Evolutionary conservation across 2,888 invertebrate genomes (phyloP).

Genomic region (Leptura quadrifasciata): DNA sequence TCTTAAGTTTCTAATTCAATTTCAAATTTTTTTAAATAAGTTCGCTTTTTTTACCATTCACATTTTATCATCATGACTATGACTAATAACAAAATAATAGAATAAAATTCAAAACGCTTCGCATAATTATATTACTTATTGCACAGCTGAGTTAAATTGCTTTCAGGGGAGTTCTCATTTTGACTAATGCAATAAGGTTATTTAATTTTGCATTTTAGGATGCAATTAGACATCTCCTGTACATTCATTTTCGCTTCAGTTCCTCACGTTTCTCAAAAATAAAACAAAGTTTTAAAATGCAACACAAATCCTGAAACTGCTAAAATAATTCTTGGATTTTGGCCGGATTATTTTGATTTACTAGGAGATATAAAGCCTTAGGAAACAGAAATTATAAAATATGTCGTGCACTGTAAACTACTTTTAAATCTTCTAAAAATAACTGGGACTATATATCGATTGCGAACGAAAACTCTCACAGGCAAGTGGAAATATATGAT

Average conservation of each 20-base stretch:
- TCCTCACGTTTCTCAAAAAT: not conserved
- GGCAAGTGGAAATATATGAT: not conserved
- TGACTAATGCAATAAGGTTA: slow-evolving; percentile 15
- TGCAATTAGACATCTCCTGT: not conserved
- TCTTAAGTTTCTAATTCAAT: not conserved
- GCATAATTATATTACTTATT: slow-evolving; percentile 17
- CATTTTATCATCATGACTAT: not conserved
- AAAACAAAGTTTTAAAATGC: not conserved
- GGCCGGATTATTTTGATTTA: not conserved
- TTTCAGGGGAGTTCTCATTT: not conserved
- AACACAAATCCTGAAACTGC: not conserved
- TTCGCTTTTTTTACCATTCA: not conserved
- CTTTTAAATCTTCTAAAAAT: not conserved
- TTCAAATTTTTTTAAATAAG: not conserved
- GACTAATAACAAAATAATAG: slow-evolving; percentile 8
- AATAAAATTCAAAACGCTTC: not conserved
- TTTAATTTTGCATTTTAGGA: slow-evolving; percentile 19
- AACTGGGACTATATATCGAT: not conserved
- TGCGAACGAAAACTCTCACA: not conserved
- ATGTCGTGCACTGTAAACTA: not conserved
- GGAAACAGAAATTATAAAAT: not conserved
- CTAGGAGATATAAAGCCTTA: not conserved
- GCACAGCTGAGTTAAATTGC: slow-evolving; percentile 20
- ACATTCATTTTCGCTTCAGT: not conserved
- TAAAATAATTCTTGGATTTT: not conserved